phyloP scores from a whole-genome alignment of 1,140 invertebrate genomes.

The Neodiprion virginianus region DNA sequence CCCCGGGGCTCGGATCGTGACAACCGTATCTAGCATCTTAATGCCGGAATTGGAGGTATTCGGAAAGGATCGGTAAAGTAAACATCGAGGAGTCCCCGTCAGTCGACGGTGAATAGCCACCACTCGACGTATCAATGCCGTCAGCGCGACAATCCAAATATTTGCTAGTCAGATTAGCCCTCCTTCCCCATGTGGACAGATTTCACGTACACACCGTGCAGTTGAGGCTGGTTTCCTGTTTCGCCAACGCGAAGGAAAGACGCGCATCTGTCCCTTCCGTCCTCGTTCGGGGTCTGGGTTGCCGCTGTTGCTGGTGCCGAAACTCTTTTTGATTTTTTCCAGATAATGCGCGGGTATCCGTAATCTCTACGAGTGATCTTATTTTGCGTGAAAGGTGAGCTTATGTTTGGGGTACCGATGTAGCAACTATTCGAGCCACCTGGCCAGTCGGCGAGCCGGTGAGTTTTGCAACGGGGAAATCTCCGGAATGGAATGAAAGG shows the following conservation, averaged over 20 bases:
- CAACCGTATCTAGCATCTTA: constrained; percentile 47
- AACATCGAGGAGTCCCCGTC: constrained; percentile 31
- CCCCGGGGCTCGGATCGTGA: constrained; percentile 46
- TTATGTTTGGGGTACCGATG: constrained; percentile 1
- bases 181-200: constrained; percentile 22
- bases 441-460: background rate
- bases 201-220: constrained; percentile 16
- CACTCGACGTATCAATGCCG: constrained; percentile 55
- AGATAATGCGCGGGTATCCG: constrained; percentile 30
- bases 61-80: constrained; percentile 35
- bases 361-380: constrained; percentile 50
- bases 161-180: constrained; percentile 59
- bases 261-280: constrained; percentile 26
- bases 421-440: background rate
- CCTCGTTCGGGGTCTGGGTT: background rate
- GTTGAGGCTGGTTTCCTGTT: background rate
- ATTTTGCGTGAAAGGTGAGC: constrained; percentile 51
- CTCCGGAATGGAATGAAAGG: background rate
- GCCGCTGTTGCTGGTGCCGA: constrained; percentile 12
- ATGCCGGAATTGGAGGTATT: constrained; percentile 42
- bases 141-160: constrained; percentile 61
- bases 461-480: background rate
- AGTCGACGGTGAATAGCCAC: constrained; percentile 11
- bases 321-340: constrained; percentile 33
- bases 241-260: constrained; percentile 6